phyloP scores from a whole-genome alignment of 2,888 invertebrate species.

The Octodonta nipae region DNA sequence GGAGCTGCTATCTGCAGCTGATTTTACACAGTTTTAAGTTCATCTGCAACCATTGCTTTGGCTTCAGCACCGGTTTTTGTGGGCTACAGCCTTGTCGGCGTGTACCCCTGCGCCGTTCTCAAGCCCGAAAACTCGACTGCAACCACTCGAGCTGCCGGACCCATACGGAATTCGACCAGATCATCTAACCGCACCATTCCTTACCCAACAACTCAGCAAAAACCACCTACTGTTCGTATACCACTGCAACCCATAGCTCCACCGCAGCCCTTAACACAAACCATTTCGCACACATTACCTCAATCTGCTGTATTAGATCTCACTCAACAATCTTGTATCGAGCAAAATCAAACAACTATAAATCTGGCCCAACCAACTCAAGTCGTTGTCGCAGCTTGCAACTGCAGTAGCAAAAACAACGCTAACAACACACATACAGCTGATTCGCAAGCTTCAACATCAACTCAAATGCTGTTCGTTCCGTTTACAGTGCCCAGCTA shows the following conservation, averaged over 20 bases:
- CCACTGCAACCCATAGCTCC: slow-evolving; percentile 5
- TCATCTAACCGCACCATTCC: slow-evolving; percentile 13
- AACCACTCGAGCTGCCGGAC: slow-evolving; percentile 8
- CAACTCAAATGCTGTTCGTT: slow-evolving; percentile 38
- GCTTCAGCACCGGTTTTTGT: slow-evolving; percentile 35
- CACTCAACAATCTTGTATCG: too few relatives aligned
- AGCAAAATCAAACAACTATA: slow-evolving; percentile 17
- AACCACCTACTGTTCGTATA: too few relatives aligned
- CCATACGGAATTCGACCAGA: slow-evolving; percentile 13
- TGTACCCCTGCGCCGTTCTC: slow-evolving; percentile 43
- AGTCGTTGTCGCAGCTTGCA: slow-evolving; percentile 29
- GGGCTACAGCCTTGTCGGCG: slow-evolving; percentile 43
- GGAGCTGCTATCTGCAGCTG: too few relatives aligned
- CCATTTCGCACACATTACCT: too few relatives aligned
- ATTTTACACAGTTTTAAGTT: slow-evolving; percentile 18
- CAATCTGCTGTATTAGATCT: too few relatives aligned
- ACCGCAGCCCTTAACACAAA: too few relatives aligned
- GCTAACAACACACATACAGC: slow-evolving; percentile 14
- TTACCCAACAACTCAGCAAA: slow-evolving; percentile 17
- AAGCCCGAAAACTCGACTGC: slow-evolving; percentile 26
- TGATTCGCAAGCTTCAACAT: slow-evolving; percentile 8
- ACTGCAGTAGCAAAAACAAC: slow-evolving; percentile 21
- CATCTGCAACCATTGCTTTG: slow-evolving; percentile 32
- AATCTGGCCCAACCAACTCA: slow-evolving; percentile 23
- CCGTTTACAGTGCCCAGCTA: slow-evolving; percentile 37